phyloP scores from a whole-genome alignment of 1,140 invertebrate species.

The Apocrypta bakeri region DNA sequence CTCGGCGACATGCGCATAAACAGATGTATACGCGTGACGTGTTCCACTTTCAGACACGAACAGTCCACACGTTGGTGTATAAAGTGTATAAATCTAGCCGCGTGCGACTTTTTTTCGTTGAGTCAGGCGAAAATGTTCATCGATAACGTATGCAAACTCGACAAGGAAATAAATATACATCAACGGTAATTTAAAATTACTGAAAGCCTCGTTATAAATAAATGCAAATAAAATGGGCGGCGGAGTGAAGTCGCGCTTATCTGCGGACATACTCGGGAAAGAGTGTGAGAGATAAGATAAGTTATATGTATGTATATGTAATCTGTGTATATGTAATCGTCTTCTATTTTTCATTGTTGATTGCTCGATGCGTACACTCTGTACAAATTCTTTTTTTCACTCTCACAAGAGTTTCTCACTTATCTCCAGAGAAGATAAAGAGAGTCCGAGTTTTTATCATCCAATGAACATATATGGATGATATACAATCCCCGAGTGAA shows the following conservation, averaged over 20 bases:
- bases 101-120: not conserved
- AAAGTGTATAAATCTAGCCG: too few relatives aligned
- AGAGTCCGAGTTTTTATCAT: not conserved
- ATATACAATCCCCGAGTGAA: not conserved
- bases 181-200: not conserved
- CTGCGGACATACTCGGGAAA: not conserved
- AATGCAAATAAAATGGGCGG: not conserved
- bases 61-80: not conserved
- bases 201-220: not conserved
- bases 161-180: not conserved
- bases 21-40: not conserved
- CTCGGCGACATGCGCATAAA: not conserved
- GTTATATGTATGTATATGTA: too few relatives aligned
- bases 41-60: not conserved
- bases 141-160: not conserved
- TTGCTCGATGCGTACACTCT: not conserved
- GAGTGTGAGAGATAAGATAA: constrained; percentile 16
- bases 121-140: not conserved
- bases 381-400: not conserved
- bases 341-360: constrained; percentile 28
- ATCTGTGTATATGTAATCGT: not conserved
- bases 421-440: not conserved
- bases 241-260: not conserved
- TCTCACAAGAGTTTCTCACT: not conserved
- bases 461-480: not conserved